Evolutionary conservation across 2,797 vertebrate species (phyloP).

Genomic region (Botia kubotai): DNA sequence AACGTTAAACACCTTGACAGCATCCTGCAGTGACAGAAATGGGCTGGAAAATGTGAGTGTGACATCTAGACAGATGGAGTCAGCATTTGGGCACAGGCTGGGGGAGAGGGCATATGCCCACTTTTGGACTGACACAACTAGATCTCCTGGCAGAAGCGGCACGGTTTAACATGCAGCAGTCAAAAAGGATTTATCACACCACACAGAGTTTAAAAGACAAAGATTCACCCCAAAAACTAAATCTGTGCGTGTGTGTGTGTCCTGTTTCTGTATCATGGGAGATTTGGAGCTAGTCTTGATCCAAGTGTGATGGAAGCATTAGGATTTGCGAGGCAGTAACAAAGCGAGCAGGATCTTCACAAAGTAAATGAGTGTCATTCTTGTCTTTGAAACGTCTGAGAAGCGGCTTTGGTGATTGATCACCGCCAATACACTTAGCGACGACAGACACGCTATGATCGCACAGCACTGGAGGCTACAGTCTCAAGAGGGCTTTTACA

Average conservation of each 20-base stretch:
- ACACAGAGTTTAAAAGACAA: constrained; percentile 67
- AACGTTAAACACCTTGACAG: constrained; percentile 53
- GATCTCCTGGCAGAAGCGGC: constrained; percentile 69
- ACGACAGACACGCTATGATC: constrained; percentile 46
- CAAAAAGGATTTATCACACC: constrained; percentile 69
- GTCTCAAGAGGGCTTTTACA: constrained; percentile 36
- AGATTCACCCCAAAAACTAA: constrained; percentile 25
- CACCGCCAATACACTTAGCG: constrained; percentile 46
- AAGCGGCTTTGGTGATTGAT: constrained; percentile 37
- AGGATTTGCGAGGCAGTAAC: constrained; percentile 49
- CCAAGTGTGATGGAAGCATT: constrained; percentile 56
- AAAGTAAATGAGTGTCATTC: constrained; percentile 49
- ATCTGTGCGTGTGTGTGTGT: constrained; percentile 36
- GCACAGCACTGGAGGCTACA: constrained; percentile 24
- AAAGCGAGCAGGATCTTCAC: constrained; percentile 49
- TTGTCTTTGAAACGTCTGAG: constrained; percentile 40
- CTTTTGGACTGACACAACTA: constrained; percentile 65
- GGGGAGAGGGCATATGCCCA: constrained; percentile 59
- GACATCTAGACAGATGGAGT: constrained; percentile 71
- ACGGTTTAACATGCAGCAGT: constrained; percentile 43
- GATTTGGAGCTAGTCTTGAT: constrained; percentile 65
- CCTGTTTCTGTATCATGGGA: constrained; percentile 35
- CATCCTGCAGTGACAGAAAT: constrained; percentile 56
- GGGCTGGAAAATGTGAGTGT: constrained; percentile 66
- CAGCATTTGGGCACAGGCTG: constrained; percentile 68